Conservation (phyloP, 2,113 vertebrate genomes). For the Sturnira hondurensis region DNA sequence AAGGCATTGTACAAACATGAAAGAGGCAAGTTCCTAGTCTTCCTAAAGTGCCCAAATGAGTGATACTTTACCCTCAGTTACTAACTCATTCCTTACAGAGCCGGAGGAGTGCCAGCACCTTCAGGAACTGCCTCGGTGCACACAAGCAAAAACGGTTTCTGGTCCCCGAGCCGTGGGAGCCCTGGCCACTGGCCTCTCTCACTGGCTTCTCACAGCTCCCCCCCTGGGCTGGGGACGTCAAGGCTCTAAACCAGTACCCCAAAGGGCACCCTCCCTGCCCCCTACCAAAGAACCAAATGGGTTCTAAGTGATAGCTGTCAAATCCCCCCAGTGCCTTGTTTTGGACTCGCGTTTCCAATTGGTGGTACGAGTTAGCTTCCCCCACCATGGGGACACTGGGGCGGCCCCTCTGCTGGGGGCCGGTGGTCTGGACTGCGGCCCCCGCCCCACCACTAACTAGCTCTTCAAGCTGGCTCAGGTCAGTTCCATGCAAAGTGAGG, state of each 20-base stretch:
- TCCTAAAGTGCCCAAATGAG: neutral
- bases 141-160: neutral
- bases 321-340: neutral
- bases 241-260: neutral
- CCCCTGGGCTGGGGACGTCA: neutral
- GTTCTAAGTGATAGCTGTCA: neutral
- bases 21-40: neutral
- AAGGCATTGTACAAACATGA: neutral
- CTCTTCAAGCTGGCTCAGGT: neutral
- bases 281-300: neutral
- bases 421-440: neutral
- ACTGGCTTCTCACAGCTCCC: no score
- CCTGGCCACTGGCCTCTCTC: no score
- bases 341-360: neutral
- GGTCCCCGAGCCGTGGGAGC: neutral
- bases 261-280: no score
- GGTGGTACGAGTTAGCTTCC: neutral
- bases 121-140: neutral
- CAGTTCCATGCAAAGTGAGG: neutral
- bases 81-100: neutral
- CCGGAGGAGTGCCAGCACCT: neutral
- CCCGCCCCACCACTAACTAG: neutral
- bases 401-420: neutral
- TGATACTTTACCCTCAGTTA: neutral
- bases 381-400: rapidly evolving